These are phyloP conservation scores for Halichoeres trimaculatus DNA, from an alignment of 2,113 vertebrate genomes.

Conservation along the genomic window DNA sequence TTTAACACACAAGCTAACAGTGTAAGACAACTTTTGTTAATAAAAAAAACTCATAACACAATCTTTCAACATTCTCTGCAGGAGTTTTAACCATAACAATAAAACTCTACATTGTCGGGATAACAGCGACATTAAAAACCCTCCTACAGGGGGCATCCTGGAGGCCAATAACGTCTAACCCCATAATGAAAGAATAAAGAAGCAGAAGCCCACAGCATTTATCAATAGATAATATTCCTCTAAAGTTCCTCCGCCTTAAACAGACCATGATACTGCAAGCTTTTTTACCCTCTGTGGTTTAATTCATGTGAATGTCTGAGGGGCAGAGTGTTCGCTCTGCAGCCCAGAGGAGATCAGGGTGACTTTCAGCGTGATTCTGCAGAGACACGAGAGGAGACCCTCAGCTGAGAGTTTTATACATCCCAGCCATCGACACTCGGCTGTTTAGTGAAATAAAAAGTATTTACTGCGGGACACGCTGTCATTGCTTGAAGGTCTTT, in stretches of 20 bases:
- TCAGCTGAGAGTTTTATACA: constrained; percentile 1
- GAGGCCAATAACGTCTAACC: neutral
- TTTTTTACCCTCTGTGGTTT: constrained; percentile 10
- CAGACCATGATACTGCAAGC: neutral
- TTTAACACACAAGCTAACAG: no score
- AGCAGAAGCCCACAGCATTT: neutral
- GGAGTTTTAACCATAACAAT: neutral
- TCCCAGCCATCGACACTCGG: constrained; percentile 12
- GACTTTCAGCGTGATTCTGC: constrained; percentile 33
- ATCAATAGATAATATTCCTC: constrained; percentile 1
- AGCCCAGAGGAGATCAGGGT: constrained; percentile 29
- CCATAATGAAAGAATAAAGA: neutral
- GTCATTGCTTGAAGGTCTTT: constrained; percentile 15
- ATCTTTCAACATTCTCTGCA: neutral
- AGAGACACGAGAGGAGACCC: constrained; percentile 2
- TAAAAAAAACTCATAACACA: no score
- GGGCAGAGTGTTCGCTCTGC: constrained; percentile 3
- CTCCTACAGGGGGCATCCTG: neutral
- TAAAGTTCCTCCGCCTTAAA: neutral
- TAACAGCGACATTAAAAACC: neutral
- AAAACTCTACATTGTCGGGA: neutral
- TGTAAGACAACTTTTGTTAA: no score
- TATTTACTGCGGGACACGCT: neutral
- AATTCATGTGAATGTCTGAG: constrained; percentile 35
- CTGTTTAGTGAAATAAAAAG: constrained; percentile 5